Conservation (phyloP, 2,888 invertebrate genomes). For the Autographa pulchrina region DNA sequence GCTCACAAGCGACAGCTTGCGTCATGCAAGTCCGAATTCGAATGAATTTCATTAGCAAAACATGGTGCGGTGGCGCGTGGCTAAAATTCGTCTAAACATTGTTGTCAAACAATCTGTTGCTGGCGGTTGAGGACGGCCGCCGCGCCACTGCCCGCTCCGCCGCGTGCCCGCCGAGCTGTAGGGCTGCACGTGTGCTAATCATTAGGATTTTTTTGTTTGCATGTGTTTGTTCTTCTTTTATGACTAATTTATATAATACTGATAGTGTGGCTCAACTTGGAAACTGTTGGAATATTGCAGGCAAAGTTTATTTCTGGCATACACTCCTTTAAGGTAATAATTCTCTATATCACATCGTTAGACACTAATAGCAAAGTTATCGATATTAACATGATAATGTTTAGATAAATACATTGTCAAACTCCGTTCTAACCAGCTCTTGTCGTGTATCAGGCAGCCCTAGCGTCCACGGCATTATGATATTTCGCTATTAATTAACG, state of each 20-base stretch:
- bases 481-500: conserved; percentile 59
- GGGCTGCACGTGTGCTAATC: neutral
- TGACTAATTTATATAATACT: too few species aligned
- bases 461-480: conserved; percentile 34
- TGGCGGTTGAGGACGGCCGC: conserved; percentile 41
- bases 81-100: conserved; percentile 58
- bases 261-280: too few species aligned
- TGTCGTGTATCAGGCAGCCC: conserved; percentile 3
- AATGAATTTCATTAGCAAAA: conserved; percentile 57
- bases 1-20: conserved; percentile 10
- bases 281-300: too few species aligned
- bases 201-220: too few species aligned
- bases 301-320: too few species aligned
- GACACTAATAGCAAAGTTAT: neutral
- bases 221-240: too few species aligned
- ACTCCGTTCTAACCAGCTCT: neutral
- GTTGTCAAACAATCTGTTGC: conserved; percentile 67
- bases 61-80: conserved; percentile 40
- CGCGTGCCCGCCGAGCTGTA: conserved; percentile 12
- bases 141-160: conserved; percentile 16
- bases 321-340: too few species aligned
- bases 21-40: conserved; percentile 21
- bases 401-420: neutral
- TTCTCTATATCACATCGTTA: too few species aligned
- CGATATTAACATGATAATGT: conserved; percentile 7